Base-by-base conservation (phyloP, 2,888 invertebrate species). In the Netelia virgata region DNA sequence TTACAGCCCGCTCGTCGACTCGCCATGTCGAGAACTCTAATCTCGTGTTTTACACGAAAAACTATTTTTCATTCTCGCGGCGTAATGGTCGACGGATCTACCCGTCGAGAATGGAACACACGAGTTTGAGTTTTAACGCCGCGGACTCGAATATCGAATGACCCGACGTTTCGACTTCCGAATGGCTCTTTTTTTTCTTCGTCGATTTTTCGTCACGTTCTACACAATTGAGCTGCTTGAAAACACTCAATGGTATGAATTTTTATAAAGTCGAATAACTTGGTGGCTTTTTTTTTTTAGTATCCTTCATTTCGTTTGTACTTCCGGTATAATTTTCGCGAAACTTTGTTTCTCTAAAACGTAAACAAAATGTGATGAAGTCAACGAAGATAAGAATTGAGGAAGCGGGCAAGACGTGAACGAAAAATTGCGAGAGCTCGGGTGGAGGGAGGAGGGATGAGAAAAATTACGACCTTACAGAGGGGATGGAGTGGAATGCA, bases 11-110 rank as follows among this genome's bases (percentile, higher is more conserved):
- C 55, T n/a, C 55, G 78, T 59, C 75, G 55, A 76, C 50, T 75
- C 59, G 63, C 78, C 47, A 79, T 47, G 50, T 74, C 70, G 70
- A 75, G 79, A 79, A 80, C 78, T 82, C 77, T 73, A 61, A 55
- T 68, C 66, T 75, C 73, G 63, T 82, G 64, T 28, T 59, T 78
- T 69, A 69, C 84, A 73, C 76, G 63, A 72, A 74, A 50, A 64
- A 77, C 74, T 78, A 66, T 80, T 77, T 80, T 59, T 85, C 82
- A 81, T 83, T 75, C 76, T 57, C 63, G 75, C 41, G 69, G 75
- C 23, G 72, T 70, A 70, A 72, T 41, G 47, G 70, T 57, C 69
- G 77, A 84, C 77, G 68, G 73, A 36, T 57, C 55, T 10, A 3
- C 57, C 9, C 16, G 16, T 18, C 9, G 6, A 18, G 57, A 18